Base-by-base conservation (phyloP, 2,797 vertebrate species). In the Streptopelia turtur region DNA sequence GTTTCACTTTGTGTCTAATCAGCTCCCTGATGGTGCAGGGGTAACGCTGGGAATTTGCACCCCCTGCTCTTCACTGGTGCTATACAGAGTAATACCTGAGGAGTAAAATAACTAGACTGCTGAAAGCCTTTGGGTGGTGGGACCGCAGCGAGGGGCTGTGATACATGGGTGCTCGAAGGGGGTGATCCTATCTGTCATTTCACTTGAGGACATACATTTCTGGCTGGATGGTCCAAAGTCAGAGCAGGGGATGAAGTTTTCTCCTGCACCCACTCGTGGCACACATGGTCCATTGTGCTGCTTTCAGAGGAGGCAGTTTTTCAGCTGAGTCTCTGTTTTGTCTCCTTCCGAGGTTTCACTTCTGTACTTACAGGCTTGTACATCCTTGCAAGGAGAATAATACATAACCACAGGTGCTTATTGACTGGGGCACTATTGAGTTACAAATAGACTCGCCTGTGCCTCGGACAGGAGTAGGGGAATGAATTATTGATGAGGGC, bases 391-490 rank as follows among this genome's bases (percentile, higher is more conserved):
- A 49, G 57, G 13, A 69, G 61, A 91, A 89, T 30, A 74, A 89
- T 92, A 91, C 91, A 92, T 87, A 90, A 92, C 95, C 91, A 85
- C 93, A 63, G 92, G 91, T 90, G 74, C 74, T 91, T 93, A 83
- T 39, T 89, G 92, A 87, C 57, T 57, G 7, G 78, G 87, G 92
- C 72, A 59, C 89, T 81, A 35, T 3, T 59, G 94, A 93, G 75
- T 93, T 83, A 96, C 91, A 95, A 95, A 96, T 63, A 88, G 77
- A 87, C 78, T 95, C 0, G 4, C 53, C 52, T 31, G 65, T 53
- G 72, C 83, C 74, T 74, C 3, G 27, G 69, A 83, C 5, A 8
- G 55, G 70, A 70, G 87, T 28, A 15, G 59, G 78, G 43, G 57
- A 45, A 89, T 96, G 72, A 92, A 94, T 96, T 90, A 92, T 94